phyloP scores from a whole-genome alignment of 1,140 invertebrate genomes.

The Ctenoplectra terminalis region DNA sequence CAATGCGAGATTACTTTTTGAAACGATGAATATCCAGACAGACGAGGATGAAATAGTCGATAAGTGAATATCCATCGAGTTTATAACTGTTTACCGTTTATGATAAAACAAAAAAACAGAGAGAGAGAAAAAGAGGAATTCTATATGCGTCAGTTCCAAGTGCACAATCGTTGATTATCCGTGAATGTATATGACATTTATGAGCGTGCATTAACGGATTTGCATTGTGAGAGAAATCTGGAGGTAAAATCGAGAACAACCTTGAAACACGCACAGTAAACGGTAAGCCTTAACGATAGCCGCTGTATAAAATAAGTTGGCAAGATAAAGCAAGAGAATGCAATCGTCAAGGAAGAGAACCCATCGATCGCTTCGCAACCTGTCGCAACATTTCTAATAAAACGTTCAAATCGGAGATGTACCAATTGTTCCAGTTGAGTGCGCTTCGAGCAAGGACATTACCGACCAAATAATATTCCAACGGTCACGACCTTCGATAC shows the following conservation, averaged over 20 bases:
- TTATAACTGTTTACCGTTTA: neutral
- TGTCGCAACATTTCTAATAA: constrained; percentile 5
- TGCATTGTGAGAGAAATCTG: neutral
- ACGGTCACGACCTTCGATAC: constrained; percentile 51
- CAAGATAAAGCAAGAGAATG: neutral
- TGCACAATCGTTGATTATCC: neutral
- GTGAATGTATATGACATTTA: neutral
- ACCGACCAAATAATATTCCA: neutral
- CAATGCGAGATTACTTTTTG: constrained; percentile 9
- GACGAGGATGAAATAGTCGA: constrained; percentile 50
- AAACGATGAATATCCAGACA: constrained; percentile 18
- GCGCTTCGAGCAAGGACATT: too few species aligned
- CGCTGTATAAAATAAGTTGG: neutral
- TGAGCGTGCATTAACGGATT: neutral
- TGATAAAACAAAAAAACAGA: neutral
- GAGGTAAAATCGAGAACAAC: neutral
- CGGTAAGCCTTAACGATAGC: neutral
- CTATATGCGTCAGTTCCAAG: neutral
- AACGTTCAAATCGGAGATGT: neutral
- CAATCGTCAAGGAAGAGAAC: too few species aligned
- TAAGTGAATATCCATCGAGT: neutral
- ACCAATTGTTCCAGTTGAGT: too few species aligned
- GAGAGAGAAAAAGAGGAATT: neutral
- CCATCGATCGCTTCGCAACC: constrained; percentile 24
- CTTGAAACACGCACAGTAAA: neutral